These are phyloP conservation scores for Umimayanthus chanpuru DNA, from an alignment of 92 coral and sea anemone genomes.

Conservation along the genomic window DNA sequence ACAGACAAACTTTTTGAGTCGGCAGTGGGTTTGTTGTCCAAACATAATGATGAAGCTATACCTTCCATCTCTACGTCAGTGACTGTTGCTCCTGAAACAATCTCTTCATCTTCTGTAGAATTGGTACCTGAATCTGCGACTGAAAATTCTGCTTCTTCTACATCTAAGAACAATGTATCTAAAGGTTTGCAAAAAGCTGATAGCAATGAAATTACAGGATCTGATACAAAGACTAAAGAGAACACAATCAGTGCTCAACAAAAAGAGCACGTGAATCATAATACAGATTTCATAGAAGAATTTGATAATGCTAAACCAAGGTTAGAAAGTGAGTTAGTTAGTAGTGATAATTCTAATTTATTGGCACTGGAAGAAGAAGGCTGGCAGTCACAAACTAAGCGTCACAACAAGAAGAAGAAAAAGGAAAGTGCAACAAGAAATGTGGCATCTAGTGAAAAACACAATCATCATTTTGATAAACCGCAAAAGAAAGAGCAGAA, in stretches of 20 bases:
- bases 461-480: conserved; percentile 43
- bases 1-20: conserved; percentile 85
- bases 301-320: conserved; percentile 33
- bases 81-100: background rate
- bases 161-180: background rate
- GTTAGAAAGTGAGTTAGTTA: conserved; percentile 56
- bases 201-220: background rate
- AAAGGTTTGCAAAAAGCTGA: background rate
- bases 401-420: conserved; percentile 74
- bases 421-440: conserved; percentile 52
- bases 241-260: background rate
- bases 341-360: conserved; percentile 68
- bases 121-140: background rate
- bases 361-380: conserved; percentile 74
- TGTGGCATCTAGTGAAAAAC: conserved; percentile 40
- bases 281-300: conserved; percentile 39
- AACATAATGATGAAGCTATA: background rate
- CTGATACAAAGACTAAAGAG: background rate
- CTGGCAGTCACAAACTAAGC: conserved; percentile 82
- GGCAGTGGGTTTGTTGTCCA: conserved; percentile 74
- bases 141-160: background rate
- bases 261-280: conserved; percentile 11
- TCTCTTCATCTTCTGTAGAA: background rate
- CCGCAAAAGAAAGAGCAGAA: conserved; percentile 47
- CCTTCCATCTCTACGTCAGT: background rate